A percentile compares a stretch with the other conserved stretches of the same genome.
These are phyloP conservation scores for Macrophya annulata DNA, from an alignment of 2,888 invertebrate species.

Conservation along the genomic window DNA sequence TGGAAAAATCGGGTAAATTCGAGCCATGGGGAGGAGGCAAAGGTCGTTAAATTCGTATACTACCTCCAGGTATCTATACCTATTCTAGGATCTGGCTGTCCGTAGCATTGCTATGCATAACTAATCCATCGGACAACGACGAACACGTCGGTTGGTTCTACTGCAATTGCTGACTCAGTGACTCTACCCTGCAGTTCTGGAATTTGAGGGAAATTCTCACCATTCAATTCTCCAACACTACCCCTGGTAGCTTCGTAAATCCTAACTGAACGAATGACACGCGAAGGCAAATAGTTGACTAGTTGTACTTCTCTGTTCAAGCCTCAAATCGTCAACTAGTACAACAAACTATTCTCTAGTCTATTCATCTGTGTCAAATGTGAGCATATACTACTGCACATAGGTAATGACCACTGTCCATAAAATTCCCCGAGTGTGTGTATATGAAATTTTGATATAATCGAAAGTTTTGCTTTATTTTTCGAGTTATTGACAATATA, in stretches of 20 bases:
- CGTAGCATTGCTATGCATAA: constrained; percentile 41
- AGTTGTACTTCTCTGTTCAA: background rate
- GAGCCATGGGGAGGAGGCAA: background rate
- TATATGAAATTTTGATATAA: background rate
- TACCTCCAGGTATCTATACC: background rate
- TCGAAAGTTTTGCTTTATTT: background rate
- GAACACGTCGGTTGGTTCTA: constrained; percentile 37
- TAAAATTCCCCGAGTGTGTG: background rate
- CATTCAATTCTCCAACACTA: constrained; percentile 18
- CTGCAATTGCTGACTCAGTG: constrained; percentile 52
- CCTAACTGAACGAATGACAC: constrained; percentile 46
- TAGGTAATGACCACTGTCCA: background rate
- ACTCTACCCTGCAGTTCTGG: constrained; percentile 39
- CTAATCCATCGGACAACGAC: constrained; percentile 50
- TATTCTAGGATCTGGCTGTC: constrained; percentile 12
- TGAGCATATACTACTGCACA: background rate
- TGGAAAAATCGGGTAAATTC: background rate
- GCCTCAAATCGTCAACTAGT: constrained; percentile 22
- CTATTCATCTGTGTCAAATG: background rate
- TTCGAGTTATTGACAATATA: background rate
- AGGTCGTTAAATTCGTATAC: constrained; percentile 5
- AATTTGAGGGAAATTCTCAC: constrained; percentile 49
- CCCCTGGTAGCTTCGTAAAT: constrained; percentile 34
- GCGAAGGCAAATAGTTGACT: constrained; percentile 49
- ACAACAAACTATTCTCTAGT: constrained; percentile 19